Evolutionary conservation across 2,797 vertebrate genomes (phyloP).

Genomic region (Lacerta viridis): DNA sequence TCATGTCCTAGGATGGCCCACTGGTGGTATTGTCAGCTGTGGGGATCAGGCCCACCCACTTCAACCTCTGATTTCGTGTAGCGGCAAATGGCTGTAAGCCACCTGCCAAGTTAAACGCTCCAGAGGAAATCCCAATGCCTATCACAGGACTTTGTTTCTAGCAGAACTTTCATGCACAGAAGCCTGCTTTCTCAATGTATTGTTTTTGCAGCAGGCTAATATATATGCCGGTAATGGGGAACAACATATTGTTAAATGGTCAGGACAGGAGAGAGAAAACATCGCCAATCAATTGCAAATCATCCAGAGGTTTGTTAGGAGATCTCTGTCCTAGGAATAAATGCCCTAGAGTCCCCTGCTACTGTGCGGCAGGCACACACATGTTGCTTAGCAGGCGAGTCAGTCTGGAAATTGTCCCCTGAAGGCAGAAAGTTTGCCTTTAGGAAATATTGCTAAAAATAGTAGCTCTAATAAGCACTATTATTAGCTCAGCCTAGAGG

Average conservation of each 20-base stretch:
- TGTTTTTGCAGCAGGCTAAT: not conserved
- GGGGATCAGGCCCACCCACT: not conserved
- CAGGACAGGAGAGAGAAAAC: not conserved
- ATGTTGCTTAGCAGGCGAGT: not conserved
- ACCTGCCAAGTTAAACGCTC: not conserved
- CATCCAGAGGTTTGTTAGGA: not conserved
- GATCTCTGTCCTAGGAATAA: not conserved
- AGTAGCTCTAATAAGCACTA: not conserved
- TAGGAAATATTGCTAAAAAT: slow-evolving; percentile 5
- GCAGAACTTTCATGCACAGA: too few species aligned
- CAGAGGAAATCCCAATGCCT: not conserved
- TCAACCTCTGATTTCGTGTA: not conserved
- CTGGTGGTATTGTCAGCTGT: not conserved
- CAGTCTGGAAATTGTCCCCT: not conserved
- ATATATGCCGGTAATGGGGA: not conserved
- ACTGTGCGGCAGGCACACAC: not conserved
- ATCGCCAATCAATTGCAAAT: not conserved
- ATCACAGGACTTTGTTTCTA: not conserved
- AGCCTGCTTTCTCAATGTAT: too few species aligned
- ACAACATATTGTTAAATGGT: not conserved
- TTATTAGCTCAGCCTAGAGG: not conserved
- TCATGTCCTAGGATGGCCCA: not conserved
- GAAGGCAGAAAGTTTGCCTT: not conserved
- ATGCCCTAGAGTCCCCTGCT: not conserved
- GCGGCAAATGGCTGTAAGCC: not conserved